Evolutionary conservation across 2,113 vertebrate genomes (phyloP), one percentile per base, ranked within the genome.

Genomic region (Pelobates fuscus): DNA sequence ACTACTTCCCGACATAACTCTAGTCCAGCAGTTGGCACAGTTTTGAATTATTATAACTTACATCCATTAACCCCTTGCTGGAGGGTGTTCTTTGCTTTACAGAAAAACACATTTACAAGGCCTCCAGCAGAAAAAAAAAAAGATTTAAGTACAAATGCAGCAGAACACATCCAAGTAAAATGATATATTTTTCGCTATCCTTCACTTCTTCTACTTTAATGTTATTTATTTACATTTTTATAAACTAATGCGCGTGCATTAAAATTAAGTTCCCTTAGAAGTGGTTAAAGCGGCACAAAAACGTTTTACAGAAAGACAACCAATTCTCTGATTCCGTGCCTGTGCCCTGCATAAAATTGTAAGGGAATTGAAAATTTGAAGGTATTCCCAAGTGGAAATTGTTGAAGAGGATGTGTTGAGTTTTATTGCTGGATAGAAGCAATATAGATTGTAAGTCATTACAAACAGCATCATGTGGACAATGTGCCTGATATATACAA

Each of bases 401-500:
- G 52, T 25, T 41, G n/a, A 21, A 46, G 55, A 68, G 65, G 73
- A 68, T 76, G 64, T 61, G 64, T 76, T 68, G 25, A 32, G 55
- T 68, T 76, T 76, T 75, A 46, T 21, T 78, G 76, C 70, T 69
- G 80, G 82, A 82, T 67, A 21, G 60, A 81, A 83, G 78, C 32
- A 67, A 70, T 82, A 80, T 61, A 46, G 79, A 82, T 68, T 84
- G 78, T 71, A 87, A 72, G 62, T 74, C 69, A 86, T 89, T 82
- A 81, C 32, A 58, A 82, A 71, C 30, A 82, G 29, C 81, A 54
- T 74, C 52, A 3, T 76, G 78, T 77, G 82, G 86, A 85, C 74
- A 80, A 84, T 83, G 84, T 64, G 80, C 69, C 63, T 82, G 83
- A 85, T 82, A 79, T 0, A 84, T 69, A 85, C 79, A 87, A 89